Base-by-base conservation (phyloP, 2,797 vertebrate species). In the Discoglossus pictus region DNA sequence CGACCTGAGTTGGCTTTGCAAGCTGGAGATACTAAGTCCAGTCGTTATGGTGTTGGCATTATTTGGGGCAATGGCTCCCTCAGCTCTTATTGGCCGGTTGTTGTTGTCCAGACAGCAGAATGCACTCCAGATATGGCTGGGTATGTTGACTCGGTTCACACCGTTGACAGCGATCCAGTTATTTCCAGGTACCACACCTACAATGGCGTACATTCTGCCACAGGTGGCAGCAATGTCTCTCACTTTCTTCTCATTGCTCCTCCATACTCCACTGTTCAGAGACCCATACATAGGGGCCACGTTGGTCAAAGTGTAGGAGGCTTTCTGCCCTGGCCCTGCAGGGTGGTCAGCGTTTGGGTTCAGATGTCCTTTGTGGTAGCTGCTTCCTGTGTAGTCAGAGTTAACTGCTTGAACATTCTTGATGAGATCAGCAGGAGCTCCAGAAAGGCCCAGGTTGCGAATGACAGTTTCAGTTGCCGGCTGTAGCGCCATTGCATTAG, bases 61-160 rank as follows among this genome's bases (percentile, higher is more conserved):
- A 44, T 70, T 70, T 9, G 51, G 23, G 1, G 67, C 59, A 13
- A 70, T 18, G 23, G 67, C 16, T 9, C 59, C 67, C 18, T 70
- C 67, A 5, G 67, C 67, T 50, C 51, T 70, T 1, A 56, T 42
- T 13, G 67, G 67, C 13, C 18, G 42, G 23, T 54, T 62, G 51
- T 63, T 70, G 67, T 63, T 70, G 36, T 70, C 35, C n/a, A 70
- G 42, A n/a, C 67, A 70, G 59, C 67, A 70, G 43, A 48, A 70
- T 10, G 59, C 60, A n/a, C 67, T 70, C 67, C 67, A 70, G 13
- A 70, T 11, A 5, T 70, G 36, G 25, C 67, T 70, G 35, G 67
- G 67, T 10, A 70, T 63, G 20, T 70, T 70, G 9, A 70, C 11
- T 27, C 67, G 35, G 4, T 23, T 12, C 12, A 62, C 66, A 11